Conservation (phyloP, 2,797 vertebrate species). For the Notolabrus celidotus region DNA sequence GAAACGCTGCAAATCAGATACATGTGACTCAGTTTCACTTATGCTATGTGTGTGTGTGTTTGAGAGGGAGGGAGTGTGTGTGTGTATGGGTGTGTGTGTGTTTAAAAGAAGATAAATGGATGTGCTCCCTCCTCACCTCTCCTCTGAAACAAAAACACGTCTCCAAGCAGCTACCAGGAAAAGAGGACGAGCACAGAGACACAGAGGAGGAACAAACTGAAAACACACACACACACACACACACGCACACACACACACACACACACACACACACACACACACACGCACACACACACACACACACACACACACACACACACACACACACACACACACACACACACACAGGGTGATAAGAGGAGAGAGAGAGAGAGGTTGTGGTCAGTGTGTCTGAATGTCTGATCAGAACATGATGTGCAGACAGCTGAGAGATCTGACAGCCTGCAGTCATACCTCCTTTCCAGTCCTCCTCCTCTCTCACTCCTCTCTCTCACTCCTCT, state of each 20-base stretch:
- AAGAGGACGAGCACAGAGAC: slow-evolving; percentile 8
- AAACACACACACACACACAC: no score
- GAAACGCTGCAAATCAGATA: slow-evolving; percentile 55
- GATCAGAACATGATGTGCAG: slow-evolving; percentile 76
- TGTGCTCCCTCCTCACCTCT: slow-evolving; percentile 37
- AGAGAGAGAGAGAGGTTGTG: slow-evolving; percentile 20
- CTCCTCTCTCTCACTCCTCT: neutral
- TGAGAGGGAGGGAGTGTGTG: no score
- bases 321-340: neutral
- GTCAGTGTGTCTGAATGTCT: slow-evolving; percentile 29
- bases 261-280: neutral
- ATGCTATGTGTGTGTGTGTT: neutral
- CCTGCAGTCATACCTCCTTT: slow-evolving; percentile 45
- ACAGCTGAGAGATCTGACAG: slow-evolving; percentile 73
- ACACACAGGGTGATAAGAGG: neutral
- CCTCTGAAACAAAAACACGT: slow-evolving; percentile 54
- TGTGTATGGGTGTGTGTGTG: neutral
- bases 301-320: no score
- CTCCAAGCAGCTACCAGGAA: slow-evolving; percentile 48
- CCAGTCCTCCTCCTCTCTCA: slow-evolving; percentile 40
- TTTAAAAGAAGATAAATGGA: slow-evolving; percentile 6
- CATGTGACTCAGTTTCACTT: slow-evolving; percentile 48
- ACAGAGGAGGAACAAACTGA: neutral
- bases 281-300: no score
- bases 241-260: no score